These are phyloP conservation scores for Ginglymostoma cirratum DNA, from an alignment of 2,113 vertebrate species.

Conservation along the genomic window DNA sequence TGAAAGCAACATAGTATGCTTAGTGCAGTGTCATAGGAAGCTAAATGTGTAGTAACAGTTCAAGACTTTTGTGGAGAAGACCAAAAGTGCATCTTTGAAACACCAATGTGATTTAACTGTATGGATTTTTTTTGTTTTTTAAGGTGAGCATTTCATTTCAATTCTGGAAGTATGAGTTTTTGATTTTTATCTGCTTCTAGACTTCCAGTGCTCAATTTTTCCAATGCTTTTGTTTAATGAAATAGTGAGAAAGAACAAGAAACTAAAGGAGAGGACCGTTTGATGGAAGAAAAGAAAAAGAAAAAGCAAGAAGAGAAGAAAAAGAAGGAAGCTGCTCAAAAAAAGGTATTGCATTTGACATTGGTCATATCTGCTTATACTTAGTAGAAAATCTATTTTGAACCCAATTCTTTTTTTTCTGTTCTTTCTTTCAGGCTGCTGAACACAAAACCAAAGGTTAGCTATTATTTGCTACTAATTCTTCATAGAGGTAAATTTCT, in stretches of 20 bases:
- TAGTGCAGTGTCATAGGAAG: neutral
- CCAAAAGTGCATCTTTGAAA: neutral
- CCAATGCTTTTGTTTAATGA: neutral
- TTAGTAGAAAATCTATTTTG: neutral
- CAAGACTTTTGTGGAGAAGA: neutral
- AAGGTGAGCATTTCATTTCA: neutral
- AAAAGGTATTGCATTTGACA: slow-evolving; percentile 68
- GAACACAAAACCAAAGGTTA: slow-evolving; percentile 98
- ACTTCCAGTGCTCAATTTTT: neutral
- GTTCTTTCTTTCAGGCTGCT: slow-evolving; percentile 68
- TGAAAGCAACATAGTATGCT: neutral
- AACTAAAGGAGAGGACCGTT: slow-evolving; percentile 89
- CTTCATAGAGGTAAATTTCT: neutral
- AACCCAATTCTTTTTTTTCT: slow-evolving; percentile 41
- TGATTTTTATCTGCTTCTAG: neutral
- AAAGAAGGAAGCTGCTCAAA: slow-evolving; percentile 91
- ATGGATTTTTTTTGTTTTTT: neutral
- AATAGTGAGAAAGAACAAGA: slow-evolving; percentile 78
- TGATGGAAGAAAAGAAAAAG: slow-evolving; percentile 99
- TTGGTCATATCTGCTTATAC: neutral
- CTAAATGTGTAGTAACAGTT: neutral
- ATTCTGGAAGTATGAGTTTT: neutral
- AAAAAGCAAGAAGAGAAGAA: slow-evolving; percentile 98
- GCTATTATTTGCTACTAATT: slow-evolving; percentile 41
- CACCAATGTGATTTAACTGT: neutral